Conservation (phyloP, 2,797 vertebrate genomes). For the Perodicticus potto region DNA sequence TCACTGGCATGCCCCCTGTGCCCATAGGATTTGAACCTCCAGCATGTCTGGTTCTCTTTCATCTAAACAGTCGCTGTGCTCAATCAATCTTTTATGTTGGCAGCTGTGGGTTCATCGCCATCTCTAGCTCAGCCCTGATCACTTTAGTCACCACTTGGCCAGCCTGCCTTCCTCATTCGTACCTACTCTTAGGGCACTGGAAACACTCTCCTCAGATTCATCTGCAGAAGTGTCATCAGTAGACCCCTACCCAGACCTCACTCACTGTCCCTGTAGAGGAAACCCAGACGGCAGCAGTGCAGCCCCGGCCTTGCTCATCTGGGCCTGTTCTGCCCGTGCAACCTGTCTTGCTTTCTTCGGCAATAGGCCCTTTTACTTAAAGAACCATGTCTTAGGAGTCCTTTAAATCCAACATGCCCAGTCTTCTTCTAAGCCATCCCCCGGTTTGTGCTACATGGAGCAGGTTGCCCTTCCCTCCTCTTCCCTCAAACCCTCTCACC, state of each 20-base stretch:
- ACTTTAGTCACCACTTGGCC: background rate
- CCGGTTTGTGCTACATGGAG: background rate
- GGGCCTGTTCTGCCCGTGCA: background rate
- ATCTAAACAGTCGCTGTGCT: background rate
- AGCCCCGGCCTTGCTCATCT: background rate
- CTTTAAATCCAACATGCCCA: background rate
- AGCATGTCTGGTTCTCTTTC: background rate
- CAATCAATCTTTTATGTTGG: conserved; percentile 39
- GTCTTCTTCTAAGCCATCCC: background rate
- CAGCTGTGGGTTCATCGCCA: conserved; percentile 14
- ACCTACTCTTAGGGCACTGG: background rate
- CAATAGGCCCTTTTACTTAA: background rate
- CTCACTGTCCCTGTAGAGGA: background rate
- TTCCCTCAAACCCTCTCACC: background rate
- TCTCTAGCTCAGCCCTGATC: background rate
- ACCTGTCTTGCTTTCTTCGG: background rate
- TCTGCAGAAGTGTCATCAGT: background rate
- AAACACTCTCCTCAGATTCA: conserved; percentile 28
- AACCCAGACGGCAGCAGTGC: background rate
- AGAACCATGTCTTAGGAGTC: background rate
- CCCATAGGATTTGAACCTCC: background rate
- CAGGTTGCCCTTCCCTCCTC: background rate
- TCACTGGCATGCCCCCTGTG: background rate
- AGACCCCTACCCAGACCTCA: background rate
- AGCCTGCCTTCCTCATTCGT: background rate